Evolutionary conservation across 1,140 invertebrate species (phyloP).

Genomic region (Agrypnia vestita): DNA sequence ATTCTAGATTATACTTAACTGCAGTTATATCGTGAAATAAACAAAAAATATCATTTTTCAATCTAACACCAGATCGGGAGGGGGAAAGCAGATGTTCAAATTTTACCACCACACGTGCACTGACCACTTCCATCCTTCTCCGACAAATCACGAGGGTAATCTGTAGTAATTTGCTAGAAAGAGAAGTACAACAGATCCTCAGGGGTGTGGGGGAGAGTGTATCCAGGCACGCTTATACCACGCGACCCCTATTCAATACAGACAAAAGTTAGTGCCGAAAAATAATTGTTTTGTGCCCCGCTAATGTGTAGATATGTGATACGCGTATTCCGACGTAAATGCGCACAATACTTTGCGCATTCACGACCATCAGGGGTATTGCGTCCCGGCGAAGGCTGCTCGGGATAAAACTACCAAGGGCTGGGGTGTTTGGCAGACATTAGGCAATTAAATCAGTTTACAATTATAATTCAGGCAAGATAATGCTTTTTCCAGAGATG

Average conservation of each 20-base stretch:
- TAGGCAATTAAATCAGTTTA: too few relatives aligned
- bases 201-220: constrained; percentile 41
- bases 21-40: too few relatives aligned
- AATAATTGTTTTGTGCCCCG: constrained; percentile 47
- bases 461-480: too few relatives aligned
- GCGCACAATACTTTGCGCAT: constrained; percentile 39
- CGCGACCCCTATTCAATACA: constrained; percentile 55
- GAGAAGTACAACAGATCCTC: not conserved
- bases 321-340: not conserved
- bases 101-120: constrained; percentile 51
- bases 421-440: too few relatives aligned
- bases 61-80: constrained; percentile 41
- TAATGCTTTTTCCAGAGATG: too few relatives aligned
- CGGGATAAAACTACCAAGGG: too few relatives aligned
- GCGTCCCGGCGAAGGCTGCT: too few relatives aligned
- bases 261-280: constrained; percentile 53
- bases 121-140: constrained; percentile 33
- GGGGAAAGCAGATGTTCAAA: constrained; percentile 59
- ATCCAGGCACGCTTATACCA: constrained; percentile 56
- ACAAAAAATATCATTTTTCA: constrained; percentile 35
- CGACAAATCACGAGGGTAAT: not conserved
- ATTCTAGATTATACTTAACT: too few relatives aligned
- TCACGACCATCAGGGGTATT: constrained; percentile 8
- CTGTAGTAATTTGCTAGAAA: constrained; percentile 29
- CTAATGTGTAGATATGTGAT: constrained; percentile 59